phyloP scores from a whole-genome alignment of 37 sponge, comb jelly and placozoan species.

The Beroe ovata region DNA sequence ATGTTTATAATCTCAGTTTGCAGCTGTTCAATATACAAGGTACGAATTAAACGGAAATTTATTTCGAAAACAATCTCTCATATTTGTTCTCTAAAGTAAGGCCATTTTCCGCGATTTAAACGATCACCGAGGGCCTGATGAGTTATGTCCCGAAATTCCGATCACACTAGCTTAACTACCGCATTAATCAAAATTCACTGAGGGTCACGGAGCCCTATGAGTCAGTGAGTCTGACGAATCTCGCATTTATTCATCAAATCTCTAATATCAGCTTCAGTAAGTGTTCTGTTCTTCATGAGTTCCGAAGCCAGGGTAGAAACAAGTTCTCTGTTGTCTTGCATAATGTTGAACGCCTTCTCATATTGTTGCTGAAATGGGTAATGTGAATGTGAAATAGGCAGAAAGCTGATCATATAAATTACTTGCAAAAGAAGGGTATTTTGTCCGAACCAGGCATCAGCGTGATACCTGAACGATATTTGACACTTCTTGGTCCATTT shows the following conservation, averaged over 20 bases:
- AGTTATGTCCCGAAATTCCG: too few relatives aligned
- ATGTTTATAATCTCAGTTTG: too few relatives aligned
- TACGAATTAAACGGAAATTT: too few relatives aligned
- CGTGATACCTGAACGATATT: slow-evolving; percentile 14
- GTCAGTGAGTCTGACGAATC: too few relatives aligned
- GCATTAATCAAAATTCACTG: too few relatives aligned
- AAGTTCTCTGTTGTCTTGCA: background rate
- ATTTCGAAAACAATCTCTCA: too few relatives aligned
- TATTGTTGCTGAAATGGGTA: slow-evolving; percentile 47
- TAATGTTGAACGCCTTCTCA: background rate
- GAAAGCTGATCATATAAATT: background rate
- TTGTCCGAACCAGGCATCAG: background rate
- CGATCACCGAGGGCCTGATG: too few relatives aligned
- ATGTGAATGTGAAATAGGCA: background rate
- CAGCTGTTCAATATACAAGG: too few relatives aligned
- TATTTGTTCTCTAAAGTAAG: too few relatives aligned
- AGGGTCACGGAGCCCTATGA: too few relatives aligned
- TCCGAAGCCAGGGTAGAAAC: background rate
- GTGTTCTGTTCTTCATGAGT: background rate
- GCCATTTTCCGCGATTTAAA: too few relatives aligned
- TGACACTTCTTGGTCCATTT: slow-evolving; percentile 47
- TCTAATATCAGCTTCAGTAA: background rate
- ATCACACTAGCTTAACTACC: too few relatives aligned
- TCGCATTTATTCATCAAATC: background rate
- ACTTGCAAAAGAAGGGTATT: background rate